Evolutionary conservation across 2,888 invertebrate genomes (phyloP), one percentile per base, ranked within the genome.

Genomic region (Agriopis aurantiaria): DNA sequence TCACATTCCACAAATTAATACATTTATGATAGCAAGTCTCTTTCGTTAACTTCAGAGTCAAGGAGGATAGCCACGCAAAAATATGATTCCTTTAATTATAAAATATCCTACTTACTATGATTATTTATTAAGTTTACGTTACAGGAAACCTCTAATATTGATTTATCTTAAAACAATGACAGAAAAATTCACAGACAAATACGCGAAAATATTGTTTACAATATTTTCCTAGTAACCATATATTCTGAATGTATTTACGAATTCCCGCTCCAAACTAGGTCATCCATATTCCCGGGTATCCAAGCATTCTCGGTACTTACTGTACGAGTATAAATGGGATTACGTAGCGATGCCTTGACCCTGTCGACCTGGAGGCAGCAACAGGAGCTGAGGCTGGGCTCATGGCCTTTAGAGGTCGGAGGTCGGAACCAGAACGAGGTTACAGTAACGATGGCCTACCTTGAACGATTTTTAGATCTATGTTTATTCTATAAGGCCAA

Each of bases 271-370:
- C 8, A 49, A 69, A 65, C 60, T 69, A 60, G 69, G 69, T 69
- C 69, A 69, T 65, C 52, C 65, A 60, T 56, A 52, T 52, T 62
- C 61, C 61, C 61, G 62, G 62, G 62, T 33, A 53, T 53, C 56
- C 56, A 14, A 17, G 56, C 33, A 23, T 33, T 33, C 43, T 11
- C 46, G 4, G 46, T 40, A 33, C 33, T 33, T 43, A 48, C 3
- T 61, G 65, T 51, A 8, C 48, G 45, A 41, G 63, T 52, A 41
- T 49, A 49, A 49, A 60, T 60, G 17, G 67, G 53, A 59, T 57
- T 57, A 69, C 57, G 57, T 52, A 57, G 65, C 41, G 33, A 23
- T 65, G 65, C 69, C 69, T 69, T 69, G 69, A 69, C 69, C 69
- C 69, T 65, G 65, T 10, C 52, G 60, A 55, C 69, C 69, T 69